A percentile compares a stretch with the other conserved stretches of the same genome.
Evolutionary conservation across 2,797 vertebrate species (phyloP).

Genomic region (Scolopax bukidnonensis): DNA sequence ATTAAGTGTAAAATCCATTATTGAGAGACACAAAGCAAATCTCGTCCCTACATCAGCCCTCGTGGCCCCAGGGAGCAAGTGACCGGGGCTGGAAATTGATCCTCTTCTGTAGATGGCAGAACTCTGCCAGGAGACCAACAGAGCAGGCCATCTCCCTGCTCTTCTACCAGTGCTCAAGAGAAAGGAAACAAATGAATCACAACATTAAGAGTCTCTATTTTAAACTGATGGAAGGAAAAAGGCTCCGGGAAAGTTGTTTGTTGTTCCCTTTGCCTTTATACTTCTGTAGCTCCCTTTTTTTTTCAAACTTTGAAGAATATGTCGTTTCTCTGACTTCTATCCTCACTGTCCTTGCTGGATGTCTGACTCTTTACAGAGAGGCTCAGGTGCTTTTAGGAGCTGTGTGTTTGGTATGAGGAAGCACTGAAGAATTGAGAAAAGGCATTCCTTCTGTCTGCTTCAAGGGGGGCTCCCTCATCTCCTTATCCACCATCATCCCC

Average conservation of each 20-base stretch:
- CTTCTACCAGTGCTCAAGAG: background rate
- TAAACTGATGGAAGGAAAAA: background rate
- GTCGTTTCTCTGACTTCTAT: background rate
- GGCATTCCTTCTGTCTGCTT: background rate
- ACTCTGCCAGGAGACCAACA: background rate
- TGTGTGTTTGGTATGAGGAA: background rate
- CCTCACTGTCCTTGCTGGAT: background rate
- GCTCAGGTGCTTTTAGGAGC: background rate
- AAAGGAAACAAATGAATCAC: background rate
- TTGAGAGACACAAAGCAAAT: constrained; percentile 48
- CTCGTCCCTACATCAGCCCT: constrained; percentile 2
- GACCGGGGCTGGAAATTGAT: constrained; percentile 47
- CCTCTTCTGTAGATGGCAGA: background rate
- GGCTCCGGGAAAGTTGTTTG: background rate
- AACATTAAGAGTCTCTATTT: background rate
- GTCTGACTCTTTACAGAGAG: background rate
- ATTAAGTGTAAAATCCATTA: constrained; percentile 62
- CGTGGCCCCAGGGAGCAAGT: constrained; percentile 27
- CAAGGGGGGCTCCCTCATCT: background rate
- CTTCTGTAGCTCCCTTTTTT: background rate
- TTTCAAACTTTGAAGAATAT: background rate
- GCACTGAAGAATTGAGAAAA: background rate
- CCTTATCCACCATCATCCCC: background rate
- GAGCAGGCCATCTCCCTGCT: background rate
- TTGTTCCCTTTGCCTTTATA: background rate